A percentile compares a stretch with the other conserved stretches of the same genome.
Conservation (phyloP, 2,113 vertebrate genomes). For the Thryonomys swinderianus region DNA sequence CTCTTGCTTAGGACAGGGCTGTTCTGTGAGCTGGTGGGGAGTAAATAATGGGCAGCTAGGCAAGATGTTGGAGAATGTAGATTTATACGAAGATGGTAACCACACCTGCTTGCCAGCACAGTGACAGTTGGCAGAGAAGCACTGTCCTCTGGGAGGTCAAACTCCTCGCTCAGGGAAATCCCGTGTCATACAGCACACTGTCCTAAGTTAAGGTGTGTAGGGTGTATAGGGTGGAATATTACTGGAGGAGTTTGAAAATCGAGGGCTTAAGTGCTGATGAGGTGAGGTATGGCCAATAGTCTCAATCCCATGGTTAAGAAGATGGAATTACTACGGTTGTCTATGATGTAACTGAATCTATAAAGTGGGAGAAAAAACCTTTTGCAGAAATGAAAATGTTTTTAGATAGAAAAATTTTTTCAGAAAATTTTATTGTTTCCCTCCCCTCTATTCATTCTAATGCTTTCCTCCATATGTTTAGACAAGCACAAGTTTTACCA, state of each 20-base stretch:
- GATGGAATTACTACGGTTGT: not conserved
- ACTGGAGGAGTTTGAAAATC: not conserved
- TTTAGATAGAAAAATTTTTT: slow-evolving; percentile 8
- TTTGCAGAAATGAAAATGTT: not conserved
- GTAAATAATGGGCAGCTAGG: not conserved
- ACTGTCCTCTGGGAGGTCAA: not conserved
- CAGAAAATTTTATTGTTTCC: not conserved
- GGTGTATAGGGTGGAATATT: too few species aligned
- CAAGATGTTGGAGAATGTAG: slow-evolving; percentile 44
- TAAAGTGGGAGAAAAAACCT: not conserved
- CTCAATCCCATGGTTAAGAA: not conserved
- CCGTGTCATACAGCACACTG: not conserved
- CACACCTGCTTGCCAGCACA: slow-evolving; percentile 22
- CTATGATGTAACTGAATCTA: not conserved
- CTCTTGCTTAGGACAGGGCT: slow-evolving; percentile 2
- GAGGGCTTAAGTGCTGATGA: not conserved
- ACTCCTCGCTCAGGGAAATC: not conserved
- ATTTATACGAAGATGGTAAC: not conserved
- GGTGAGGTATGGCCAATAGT: not conserved
- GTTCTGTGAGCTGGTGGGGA: slow-evolving; percentile 9
- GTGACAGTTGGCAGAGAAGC: not conserved
- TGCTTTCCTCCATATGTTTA: not conserved
- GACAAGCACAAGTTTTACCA: not conserved
- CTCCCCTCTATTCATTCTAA: not conserved
- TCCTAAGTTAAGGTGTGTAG: not conserved